phyloP scores from a whole-genome alignment of 2,888 invertebrate species.

The Eudemis profundana region DNA sequence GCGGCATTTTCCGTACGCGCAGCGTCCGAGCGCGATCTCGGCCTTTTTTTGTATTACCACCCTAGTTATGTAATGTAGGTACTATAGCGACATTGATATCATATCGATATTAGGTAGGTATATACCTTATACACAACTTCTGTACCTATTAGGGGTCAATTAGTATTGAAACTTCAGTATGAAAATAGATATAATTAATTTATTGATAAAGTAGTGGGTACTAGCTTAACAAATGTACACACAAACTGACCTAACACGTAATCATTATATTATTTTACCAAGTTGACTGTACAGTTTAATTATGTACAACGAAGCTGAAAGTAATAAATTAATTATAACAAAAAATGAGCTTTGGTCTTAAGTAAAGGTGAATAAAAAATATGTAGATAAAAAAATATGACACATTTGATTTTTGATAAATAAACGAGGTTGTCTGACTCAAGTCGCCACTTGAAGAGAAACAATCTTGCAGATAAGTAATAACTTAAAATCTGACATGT shows the following conservation, averaged over 20 bases:
- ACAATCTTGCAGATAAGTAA: background rate
- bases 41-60: too few relatives aligned
- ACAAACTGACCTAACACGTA: conserved; percentile 63
- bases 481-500: background rate
- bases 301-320: conserved; percentile 43
- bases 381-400: conserved; percentile 57
- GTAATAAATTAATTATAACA: conserved; percentile 61
- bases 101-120: too few relatives aligned
- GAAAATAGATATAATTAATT: conserved; percentile 82
- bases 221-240: conserved; percentile 71
- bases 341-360: conserved; percentile 76
- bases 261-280: conserved; percentile 54
- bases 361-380: conserved; percentile 61
- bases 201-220: conserved; percentile 72
- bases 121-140: too few relatives aligned
- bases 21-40: too few relatives aligned
- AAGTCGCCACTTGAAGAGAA: conserved; percentile 3
- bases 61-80: too few relatives aligned
- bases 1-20: too few relatives aligned
- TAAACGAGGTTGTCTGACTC: conserved; percentile 16
- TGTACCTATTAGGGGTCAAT: too few relatives aligned
- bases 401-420: conserved; percentile 23
- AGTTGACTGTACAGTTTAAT: conserved; percentile 59
- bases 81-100: too few relatives aligned
- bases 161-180: conserved; percentile 62